A percentile compares a stretch with the other conserved stretches of the same genome.
Conservation (phyloP, 2,888 invertebrate genomes). For the Andrena dorsata region DNA sequence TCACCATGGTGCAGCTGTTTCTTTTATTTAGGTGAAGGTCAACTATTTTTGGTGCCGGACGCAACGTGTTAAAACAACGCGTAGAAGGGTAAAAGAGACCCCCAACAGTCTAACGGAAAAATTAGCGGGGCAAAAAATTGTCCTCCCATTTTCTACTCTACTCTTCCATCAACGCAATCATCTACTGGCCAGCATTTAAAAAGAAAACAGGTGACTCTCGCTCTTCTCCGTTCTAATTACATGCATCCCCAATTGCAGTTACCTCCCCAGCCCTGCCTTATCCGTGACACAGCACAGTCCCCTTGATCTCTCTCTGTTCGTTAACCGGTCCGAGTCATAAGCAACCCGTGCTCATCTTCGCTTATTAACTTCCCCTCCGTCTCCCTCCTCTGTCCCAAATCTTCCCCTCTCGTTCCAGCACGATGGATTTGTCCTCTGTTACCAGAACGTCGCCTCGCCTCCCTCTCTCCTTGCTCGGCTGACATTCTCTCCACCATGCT, state of each 20-base stretch:
- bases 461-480: slow-evolving; percentile 37
- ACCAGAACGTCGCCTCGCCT: slow-evolving; percentile 6
- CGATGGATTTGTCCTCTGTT: slow-evolving; percentile 15
- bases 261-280: neutral
- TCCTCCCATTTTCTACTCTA: no score
- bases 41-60: no score
- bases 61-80: no score
- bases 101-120: no score
- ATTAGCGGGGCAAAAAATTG: no score
- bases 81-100: no score
- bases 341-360: neutral
- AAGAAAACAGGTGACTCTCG: neutral
- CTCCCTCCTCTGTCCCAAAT: neutral
- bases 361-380: slow-evolving; percentile 9
- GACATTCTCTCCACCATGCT: slow-evolving; percentile 54
- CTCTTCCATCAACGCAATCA: no score
- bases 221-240: slow-evolving; percentile 1
- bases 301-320: neutral
- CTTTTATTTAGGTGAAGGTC: no score
- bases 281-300: neutral
- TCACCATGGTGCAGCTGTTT: no score
- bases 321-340: neutral
- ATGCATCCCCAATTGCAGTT: neutral
- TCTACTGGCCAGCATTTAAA: neutral
- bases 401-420: neutral